Evolutionary conservation across 2,888 invertebrate species (phyloP).

Genomic region (Itoplectis maculator): DNA sequence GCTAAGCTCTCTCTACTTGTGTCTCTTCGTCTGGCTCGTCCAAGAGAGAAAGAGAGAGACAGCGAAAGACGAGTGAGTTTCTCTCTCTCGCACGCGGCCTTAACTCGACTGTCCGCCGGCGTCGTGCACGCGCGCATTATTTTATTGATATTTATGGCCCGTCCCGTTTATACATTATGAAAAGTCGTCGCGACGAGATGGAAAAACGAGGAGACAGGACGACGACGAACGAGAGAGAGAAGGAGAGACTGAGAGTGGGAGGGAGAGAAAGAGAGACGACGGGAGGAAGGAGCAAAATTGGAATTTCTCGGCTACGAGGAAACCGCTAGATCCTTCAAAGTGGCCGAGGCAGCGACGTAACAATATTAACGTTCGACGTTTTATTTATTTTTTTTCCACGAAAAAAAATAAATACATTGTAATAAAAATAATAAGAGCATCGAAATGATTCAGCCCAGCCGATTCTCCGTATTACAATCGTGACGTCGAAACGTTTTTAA

Average conservation of each 20-base stretch:
- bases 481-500: neutral
- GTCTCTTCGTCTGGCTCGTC: neutral
- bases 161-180: constrained; percentile 56
- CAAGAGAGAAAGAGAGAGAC: too few species aligned
- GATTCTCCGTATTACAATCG: neutral
- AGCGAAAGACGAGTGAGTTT: too few species aligned
- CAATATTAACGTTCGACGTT: neutral
- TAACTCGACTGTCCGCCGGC: constrained; percentile 53
- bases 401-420: neutral
- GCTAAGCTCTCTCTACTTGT: neutral
- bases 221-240: neutral
- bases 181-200: constrained; percentile 24
- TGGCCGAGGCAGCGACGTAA: too few species aligned
- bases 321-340: neutral
- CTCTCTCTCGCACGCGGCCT: constrained; percentile 52
- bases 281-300: constrained; percentile 14
- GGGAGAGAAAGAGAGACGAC: constrained; percentile 3
- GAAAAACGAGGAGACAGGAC: constrained; percentile 8
- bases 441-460: neutral
- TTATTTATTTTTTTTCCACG: neutral
- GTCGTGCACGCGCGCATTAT: constrained; percentile 73
- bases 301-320: constrained; percentile 7
- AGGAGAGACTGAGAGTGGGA: neutral
- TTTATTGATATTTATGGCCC: constrained; percentile 81
- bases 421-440: neutral